A percentile compares a stretch with the other conserved stretches of the same genome.
These are phyloP conservation scores for Meganola albula DNA, from an alignment of 2,888 invertebrate genomes.

Conservation along the genomic window DNA sequence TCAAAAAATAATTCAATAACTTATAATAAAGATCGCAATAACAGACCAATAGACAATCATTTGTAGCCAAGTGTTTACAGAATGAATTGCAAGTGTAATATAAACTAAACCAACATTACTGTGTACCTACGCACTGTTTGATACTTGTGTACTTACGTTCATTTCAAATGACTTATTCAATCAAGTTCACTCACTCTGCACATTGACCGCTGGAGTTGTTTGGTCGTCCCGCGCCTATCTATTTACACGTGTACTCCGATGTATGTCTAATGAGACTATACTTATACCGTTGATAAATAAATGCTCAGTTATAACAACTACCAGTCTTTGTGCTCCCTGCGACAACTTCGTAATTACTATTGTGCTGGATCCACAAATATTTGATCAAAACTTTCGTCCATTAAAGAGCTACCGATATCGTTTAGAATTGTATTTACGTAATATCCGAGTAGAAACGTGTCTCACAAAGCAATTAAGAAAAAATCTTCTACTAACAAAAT, in stretches of 20 bases:
- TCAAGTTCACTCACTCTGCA: too few relatives aligned
- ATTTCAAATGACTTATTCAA: too few relatives aligned
- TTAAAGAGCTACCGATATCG: conserved; percentile 73
- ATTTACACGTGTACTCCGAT: conserved; percentile 67
- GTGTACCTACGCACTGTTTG: too few relatives aligned
- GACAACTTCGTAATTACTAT: conserved; percentile 62
- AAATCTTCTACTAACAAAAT: conserved; percentile 42
- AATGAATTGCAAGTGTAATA: too few relatives aligned
- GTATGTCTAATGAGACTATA: conserved; percentile 70
- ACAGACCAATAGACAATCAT: too few relatives aligned
- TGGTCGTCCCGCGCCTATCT: conserved; percentile 51
- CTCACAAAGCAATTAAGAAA: conserved; percentile 50
- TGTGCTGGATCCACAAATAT: conserved; percentile 65
- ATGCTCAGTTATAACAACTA: conserved; percentile 63
- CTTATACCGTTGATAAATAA: conserved; percentile 44
- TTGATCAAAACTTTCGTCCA: conserved; percentile 69
- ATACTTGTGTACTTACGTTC: conserved; percentile 8
- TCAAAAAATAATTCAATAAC: too few relatives aligned
- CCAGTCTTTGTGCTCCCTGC: conserved; percentile 60
- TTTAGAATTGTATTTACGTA: conserved; percentile 60
- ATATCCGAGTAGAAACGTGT: conserved; percentile 49
- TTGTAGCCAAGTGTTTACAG: too few relatives aligned
- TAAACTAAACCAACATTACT: too few relatives aligned
- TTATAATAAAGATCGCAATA: too few relatives aligned
- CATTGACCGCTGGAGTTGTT: conserved; percentile 60